Base-by-base conservation (phyloP, 2,797 vertebrate genomes). In the Chelon auratus region DNA sequence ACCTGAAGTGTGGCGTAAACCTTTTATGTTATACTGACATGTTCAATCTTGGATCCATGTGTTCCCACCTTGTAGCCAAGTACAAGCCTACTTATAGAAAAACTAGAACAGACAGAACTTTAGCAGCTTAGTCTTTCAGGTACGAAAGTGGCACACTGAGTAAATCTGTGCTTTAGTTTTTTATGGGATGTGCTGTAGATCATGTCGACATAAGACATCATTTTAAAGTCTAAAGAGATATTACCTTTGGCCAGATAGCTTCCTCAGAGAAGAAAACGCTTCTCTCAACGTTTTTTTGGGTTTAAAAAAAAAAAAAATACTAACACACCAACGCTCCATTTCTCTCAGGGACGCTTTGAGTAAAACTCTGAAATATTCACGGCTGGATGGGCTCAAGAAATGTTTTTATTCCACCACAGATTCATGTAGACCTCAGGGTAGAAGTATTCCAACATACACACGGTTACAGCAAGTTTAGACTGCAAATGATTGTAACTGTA, bases 21-120 rank as follows among this genome's bases (percentile, higher is more conserved):
- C 24, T 10, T 78, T 52, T 20, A 68, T 68, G 67, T 58, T 24
- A 36, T 10, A 53, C 12, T 62, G 62, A 79, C 83, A 80, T 57
- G 70, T 69, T 57, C 66, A 69, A 83, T 68, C 84, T 59, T 76
- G n/a, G 33, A 75, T 75, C 57, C 36, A 62, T 62, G 10, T 80
- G 69, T 60, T 51, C 66, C 78, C 62, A 85, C 56, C 68, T 81
- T 56, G 30, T 59, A 73, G 72, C 62, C 30, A 65, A 75, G 22
- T 39, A 67, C 62, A 62, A 8, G 24, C 63, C 63, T 42, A 45
- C 68, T 58, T 62, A 42, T 42, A 63, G 43, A 68, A 64, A 66
- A 50, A 48, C 10, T 48, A 58, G 11, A 33, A n/a, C 24, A 22
- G 22, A 22, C 47, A 50, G 9, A 10, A 20, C 12, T 39, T 39